Base-by-base conservation (phyloP, 30 jellyfish, hydroid and myxozoan genomes). In the Turritopsis rubra region DNA sequence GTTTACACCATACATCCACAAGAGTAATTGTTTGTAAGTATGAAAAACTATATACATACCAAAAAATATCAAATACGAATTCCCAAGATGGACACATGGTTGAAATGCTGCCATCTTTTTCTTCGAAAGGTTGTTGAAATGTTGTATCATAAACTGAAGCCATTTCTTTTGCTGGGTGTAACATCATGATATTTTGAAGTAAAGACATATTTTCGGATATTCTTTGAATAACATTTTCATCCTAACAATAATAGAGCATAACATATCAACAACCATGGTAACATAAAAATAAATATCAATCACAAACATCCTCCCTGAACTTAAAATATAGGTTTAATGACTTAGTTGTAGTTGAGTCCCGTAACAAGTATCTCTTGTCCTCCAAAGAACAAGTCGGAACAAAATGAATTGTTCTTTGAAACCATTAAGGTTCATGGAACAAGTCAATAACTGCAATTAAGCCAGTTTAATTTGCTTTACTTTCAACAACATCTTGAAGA, bases 111-210 rank as follows among this genome's bases (percentile, higher is more conserved):
- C 81, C 85, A 53, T 72, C 52, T 29, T 29, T 30, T 7, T 73
- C 65, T 60, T 54, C 88, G 7, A 52, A 52, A 16, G 95, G 85
- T 85, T 65, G 20, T 65, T 72, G 66, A 54, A 88, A 52, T 13
- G 96, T 84, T 4, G 52, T 18, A 73, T 73, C 28, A 65, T 88
- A 88, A 18, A 82, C 85, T 16, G 27, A 81, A 1, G 73, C 82
- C 81, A 88, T 1, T 18, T 54, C 30, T 18, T 41, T 83, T 9
- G 96, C 85, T 52, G 96, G 96, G 60, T 88, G 96, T 54, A 81
- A 54, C 52, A 70, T 16, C 20, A 82, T 8, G 73, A 81, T 71
- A 1, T 81, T 86, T 27, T 88, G 78, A 78, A 88, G 82, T 4
- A 82, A 53, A 16, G 91, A 81, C 29, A 72, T 73, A 21, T 74